Evolutionary conservation across 2,797 vertebrate species (phyloP).

Genomic region (Anabas testudineus): DNA sequence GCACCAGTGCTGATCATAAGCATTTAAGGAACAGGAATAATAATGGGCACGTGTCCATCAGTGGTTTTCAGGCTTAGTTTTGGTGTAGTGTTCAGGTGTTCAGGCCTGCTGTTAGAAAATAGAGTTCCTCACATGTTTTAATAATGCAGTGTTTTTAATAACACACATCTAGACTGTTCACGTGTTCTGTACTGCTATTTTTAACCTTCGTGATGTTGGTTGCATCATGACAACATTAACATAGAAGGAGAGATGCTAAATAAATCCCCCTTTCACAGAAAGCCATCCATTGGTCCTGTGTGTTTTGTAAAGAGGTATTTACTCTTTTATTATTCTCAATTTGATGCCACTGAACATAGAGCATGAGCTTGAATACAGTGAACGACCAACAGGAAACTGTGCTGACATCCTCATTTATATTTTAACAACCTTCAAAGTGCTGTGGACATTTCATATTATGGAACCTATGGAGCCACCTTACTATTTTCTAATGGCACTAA

Average conservation of each 20-base stretch:
- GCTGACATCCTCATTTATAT: conserved; percentile 3
- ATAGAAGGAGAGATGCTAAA: conserved; percentile 65
- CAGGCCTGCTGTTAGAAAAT: conserved; percentile 16
- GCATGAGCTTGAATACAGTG: background rate
- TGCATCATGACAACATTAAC: conserved; percentile 44
- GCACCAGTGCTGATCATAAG: conserved; percentile 23
- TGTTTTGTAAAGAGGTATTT: conserved; percentile 21
- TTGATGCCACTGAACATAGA: background rate
- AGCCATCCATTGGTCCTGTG: conserved; percentile 19
- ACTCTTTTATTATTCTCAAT: background rate
- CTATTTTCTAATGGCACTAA: conserved; percentile 13
- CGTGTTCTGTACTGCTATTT: conserved; percentile 48
- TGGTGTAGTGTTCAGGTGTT: conserved; percentile 10
- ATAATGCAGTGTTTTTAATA: conserved; percentile 51
- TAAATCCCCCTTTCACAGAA: conserved; percentile 66
- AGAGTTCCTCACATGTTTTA: conserved; percentile 43
- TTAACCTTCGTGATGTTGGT: conserved; percentile 50
- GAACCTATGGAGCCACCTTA: background rate
- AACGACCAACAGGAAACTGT: background rate
- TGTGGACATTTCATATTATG: background rate
- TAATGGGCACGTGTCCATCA: background rate
- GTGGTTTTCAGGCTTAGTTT: conserved; percentile 35
- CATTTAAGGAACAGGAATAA: conserved; percentile 1
- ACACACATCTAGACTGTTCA: conserved; percentile 35
- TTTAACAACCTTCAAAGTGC: conserved; percentile 3